Evolutionary conservation across 2,113 vertebrate genomes (phyloP).

Genomic region (Holacanthus passer): DNA sequence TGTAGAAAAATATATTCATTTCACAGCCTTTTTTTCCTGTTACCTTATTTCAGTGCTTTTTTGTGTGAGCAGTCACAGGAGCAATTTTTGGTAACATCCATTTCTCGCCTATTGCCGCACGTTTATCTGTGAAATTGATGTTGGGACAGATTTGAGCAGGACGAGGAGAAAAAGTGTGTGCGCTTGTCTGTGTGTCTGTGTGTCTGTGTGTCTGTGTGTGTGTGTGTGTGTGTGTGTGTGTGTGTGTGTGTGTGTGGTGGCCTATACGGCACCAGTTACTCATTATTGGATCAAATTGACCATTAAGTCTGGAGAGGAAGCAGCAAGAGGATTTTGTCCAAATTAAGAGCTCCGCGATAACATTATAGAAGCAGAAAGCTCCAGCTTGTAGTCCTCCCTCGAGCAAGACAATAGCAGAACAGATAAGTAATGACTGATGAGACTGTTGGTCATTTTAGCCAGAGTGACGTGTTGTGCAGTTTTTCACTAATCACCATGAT

Average conservation of each 20-base stretch:
- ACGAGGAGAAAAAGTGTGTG: neutral
- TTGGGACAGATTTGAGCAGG: constrained; percentile 33
- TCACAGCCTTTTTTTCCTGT: neutral
- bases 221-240: neutral
- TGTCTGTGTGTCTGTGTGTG: neutral
- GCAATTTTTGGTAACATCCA: constrained; percentile 14
- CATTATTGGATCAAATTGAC: constrained; percentile 41
- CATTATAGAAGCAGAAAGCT: constrained; percentile 27
- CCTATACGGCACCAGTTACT: constrained; percentile 30
- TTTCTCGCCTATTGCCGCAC: constrained; percentile 25
- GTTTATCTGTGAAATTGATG: constrained; percentile 66
- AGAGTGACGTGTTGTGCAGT: neutral
- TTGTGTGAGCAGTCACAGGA: constrained; percentile 14
- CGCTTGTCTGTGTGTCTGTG: neutral
- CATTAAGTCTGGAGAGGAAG: constrained; percentile 15
- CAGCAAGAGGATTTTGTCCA: constrained; percentile 16
- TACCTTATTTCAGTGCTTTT: neutral
- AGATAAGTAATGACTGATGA: constrained; percentile 46
- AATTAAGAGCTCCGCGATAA: constrained; percentile 29
- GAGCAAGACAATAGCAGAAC: constrained; percentile 12
- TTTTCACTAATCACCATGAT: constrained; percentile 25
- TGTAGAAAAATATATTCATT: constrained; percentile 1
- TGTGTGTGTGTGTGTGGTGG: neutral
- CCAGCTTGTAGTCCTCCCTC: constrained; percentile 10
- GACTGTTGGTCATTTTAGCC: neutral